phyloP scores from a whole-genome alignment of 2,888 invertebrate genomes.

The Stomorhina lunata region DNA sequence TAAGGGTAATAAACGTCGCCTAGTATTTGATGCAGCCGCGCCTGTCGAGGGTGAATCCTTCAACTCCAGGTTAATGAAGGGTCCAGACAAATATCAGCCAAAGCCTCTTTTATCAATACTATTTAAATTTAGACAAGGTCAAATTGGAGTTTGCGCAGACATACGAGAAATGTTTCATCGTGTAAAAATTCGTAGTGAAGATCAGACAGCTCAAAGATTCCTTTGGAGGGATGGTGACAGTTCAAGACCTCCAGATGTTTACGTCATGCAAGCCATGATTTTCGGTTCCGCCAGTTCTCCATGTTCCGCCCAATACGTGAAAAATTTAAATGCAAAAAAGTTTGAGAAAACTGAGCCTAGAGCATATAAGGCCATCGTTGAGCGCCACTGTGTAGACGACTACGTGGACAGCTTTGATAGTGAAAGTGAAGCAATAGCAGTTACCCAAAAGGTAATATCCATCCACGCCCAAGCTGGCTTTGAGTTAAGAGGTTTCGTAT shows the following conservation, averaged over 20 bases:
- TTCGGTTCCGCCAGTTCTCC: conserved; percentile 58
- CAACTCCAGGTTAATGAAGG: conserved; percentile 38
- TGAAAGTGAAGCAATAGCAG: conserved; percentile 35
- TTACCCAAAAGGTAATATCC: too few relatives aligned
- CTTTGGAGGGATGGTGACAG: conserved; percentile 34
- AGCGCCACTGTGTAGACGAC: conserved; percentile 44
- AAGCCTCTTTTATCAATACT: conserved; percentile 37
- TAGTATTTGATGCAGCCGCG: conserved; percentile 55
- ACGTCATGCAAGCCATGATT: conserved; percentile 52
- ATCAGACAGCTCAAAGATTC: conserved; percentile 21
- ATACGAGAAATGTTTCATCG: conserved; percentile 3
- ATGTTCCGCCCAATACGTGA: conserved; percentile 54
- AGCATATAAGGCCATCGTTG: conserved; percentile 52
- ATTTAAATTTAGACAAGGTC: conserved; percentile 40
- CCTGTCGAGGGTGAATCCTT: conserved; percentile 24
- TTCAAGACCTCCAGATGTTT: conserved; percentile 26
- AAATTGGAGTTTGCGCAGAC: conserved; percentile 20
- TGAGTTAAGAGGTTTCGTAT: too few relatives aligned
- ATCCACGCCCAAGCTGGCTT: too few relatives aligned
- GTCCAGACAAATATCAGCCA: conserved; percentile 45
- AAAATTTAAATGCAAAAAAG: conserved; percentile 49
- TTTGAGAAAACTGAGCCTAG: conserved; percentile 21
- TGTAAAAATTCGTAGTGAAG: neutral
- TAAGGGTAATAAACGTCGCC: conserved; percentile 12
- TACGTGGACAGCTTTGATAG: conserved; percentile 55